These are phyloP conservation scores for Gortyna flavago DNA, from an alignment of 2,888 invertebrate genomes.

Conservation along the genomic window DNA sequence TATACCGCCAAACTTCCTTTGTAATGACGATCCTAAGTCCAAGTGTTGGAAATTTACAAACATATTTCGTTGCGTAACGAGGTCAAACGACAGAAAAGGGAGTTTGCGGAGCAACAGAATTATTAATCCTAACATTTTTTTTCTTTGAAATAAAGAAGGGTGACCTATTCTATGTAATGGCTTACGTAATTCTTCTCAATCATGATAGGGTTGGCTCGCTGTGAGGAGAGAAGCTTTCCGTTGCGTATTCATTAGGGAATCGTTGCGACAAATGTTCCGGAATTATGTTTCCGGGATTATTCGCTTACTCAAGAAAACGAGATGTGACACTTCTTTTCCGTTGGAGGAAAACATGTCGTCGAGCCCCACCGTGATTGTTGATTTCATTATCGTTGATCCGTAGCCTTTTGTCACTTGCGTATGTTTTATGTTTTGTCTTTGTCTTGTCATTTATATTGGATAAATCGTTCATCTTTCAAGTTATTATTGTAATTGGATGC, in stretches of 20 bases:
- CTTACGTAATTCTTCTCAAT: slow-evolving; percentile 84
- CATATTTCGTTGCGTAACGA: slow-evolving; percentile 62
- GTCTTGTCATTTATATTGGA: slow-evolving; percentile 36
- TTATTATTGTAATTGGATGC: slow-evolving; percentile 30
- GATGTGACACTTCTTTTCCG: slow-evolving; percentile 73
- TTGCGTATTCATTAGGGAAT: slow-evolving; percentile 83
- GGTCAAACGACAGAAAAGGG: slow-evolving; percentile 62
- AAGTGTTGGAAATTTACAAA: slow-evolving; percentile 63
- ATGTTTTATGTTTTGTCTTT: slow-evolving; percentile 32
- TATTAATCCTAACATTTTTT: slow-evolving; percentile 79
- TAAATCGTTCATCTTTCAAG: slow-evolving; percentile 40
- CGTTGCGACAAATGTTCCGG: slow-evolving; percentile 79
- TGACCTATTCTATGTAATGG: slow-evolving; percentile 76
- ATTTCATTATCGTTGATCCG: slow-evolving; percentile 67
- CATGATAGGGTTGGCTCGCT: slow-evolving; percentile 83
- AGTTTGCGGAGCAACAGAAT: slow-evolving; percentile 64
- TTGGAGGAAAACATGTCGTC: slow-evolving; percentile 68
- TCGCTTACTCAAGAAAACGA: slow-evolving; percentile 79
- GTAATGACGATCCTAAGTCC: slow-evolving; percentile 63
- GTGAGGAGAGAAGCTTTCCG: slow-evolving; percentile 70
- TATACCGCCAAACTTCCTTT: slow-evolving; percentile 59
- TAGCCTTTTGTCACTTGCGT: slow-evolving; percentile 57
- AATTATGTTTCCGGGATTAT: slow-evolving; percentile 81
- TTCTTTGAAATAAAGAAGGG: slow-evolving; percentile 70
- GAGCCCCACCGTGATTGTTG: slow-evolving; percentile 66